Conservation (phyloP, 2,888 invertebrate species). For the Amphimallon solstitiale region DNA sequence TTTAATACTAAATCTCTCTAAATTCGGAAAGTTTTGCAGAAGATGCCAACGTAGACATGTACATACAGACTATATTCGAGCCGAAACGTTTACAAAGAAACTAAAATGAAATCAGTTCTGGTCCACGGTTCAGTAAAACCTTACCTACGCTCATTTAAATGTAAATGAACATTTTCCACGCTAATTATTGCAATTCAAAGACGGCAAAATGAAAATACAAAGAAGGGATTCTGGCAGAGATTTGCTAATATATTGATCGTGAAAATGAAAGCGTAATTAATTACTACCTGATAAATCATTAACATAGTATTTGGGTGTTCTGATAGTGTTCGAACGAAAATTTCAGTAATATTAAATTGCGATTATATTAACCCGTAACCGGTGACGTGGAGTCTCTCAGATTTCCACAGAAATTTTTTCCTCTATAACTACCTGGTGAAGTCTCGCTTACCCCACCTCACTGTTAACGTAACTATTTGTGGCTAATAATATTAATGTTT, state of each 20-base stretch:
- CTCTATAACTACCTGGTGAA: no score
- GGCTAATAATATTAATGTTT: no score
- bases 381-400: no score
- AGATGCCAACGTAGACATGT: slow-evolving; percentile 13
- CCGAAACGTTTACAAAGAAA: slow-evolving; percentile 26
- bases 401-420: no score
- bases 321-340: no score
- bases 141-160: slow-evolving; percentile 23
- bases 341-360: no score
- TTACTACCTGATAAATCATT: background rate
- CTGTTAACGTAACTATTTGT: no score
- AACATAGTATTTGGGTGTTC: no score
- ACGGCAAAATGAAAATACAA: slow-evolving; percentile 16
- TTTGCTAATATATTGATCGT: slow-evolving; percentile 23
- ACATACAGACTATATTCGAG: background rate
- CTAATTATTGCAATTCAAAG: slow-evolving; percentile 30
- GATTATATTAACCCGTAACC: no score
- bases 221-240: slow-evolving; percentile 5
- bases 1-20: slow-evolving; percentile 30
- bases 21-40: slow-evolving; percentile 20
- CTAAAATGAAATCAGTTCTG: slow-evolving; percentile 9
- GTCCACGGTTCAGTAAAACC: background rate
- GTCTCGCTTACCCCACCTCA: no score
- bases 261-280: background rate
- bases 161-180: slow-evolving; percentile 29